Base-by-base conservation (phyloP, 2,888 invertebrate species). In the Theretra japonica region DNA sequence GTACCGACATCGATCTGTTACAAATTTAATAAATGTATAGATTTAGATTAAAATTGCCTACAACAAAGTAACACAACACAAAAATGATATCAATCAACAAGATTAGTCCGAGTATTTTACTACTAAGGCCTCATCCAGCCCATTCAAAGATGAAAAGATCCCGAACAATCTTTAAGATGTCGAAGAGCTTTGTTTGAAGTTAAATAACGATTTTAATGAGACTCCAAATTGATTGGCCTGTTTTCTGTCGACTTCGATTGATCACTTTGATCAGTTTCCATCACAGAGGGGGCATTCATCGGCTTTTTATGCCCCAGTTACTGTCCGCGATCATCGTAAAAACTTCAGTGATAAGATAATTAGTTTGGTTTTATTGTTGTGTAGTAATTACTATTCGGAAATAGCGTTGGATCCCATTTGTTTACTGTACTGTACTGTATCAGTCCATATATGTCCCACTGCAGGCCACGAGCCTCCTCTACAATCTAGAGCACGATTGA, bases 191-290 rank as follows among this genome's bases (percentile, higher is more conserved):
- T 72, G 48, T 72, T 48, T 72, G 50, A 69, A 72, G 56, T 72
- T 62, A 56, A 59, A 82, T 78, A 75, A 75, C 77, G 74, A 74
- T 74, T 82, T 78, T 74, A 73, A 76, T 75, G 71, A 76, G 53
- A 76, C 73, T 79, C 73, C 68, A 77, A 78, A 76, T 83, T 80
- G 78, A 76, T 78, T 82, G 62, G 23, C 50, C 23, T 58, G 33
- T 65, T 70, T 70, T 56, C 58, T 70, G 60, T 68, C 30, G 57
- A 53, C 19, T 62, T 68, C 68, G 50, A 70, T 58, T 73, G 70
- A 73, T 70, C 68, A 21, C 70, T 77, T 76, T 78, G 77, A 75
- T 80, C 71, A 69, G 60, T 73, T 76, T 80, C 58, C 57, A 41
- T 65, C 33, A 57, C 62, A 25, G n/a, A 41, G 53, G 8, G 15